phyloP scores from a whole-genome alignment of 2,797 vertebrate genomes.

The Pogonophryne albipinna region DNA sequence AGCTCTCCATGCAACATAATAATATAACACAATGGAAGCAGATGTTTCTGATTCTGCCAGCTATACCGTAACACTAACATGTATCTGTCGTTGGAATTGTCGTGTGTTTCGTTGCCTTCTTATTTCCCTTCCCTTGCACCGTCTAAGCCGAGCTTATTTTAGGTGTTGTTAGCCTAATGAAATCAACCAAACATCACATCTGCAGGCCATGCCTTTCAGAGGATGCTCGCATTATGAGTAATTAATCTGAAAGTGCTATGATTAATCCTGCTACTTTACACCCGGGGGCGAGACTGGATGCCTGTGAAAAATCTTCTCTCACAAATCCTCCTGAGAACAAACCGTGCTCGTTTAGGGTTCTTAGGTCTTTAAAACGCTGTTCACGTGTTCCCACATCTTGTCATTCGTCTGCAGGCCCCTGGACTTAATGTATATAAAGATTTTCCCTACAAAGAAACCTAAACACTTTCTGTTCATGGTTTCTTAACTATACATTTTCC shows the following conservation, averaged over 20 bases:
- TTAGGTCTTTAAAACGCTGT: slow-evolving; percentile 64
- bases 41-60: slow-evolving; percentile 7
- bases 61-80: not conserved
- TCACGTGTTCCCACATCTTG: slow-evolving; percentile 66
- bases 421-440: slow-evolving; percentile 5
- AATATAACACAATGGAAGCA: not conserved
- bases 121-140: slow-evolving; percentile 41
- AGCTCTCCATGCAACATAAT: not conserved
- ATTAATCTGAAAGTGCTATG: slow-evolving; percentile 90
- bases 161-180: slow-evolving; percentile 88
- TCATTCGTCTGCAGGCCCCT: slow-evolving; percentile 49
- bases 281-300: slow-evolving; percentile 79
- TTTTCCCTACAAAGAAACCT: slow-evolving; percentile 31
- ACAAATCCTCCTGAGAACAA: slow-evolving; percentile 77
- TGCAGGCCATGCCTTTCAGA: slow-evolving; percentile 86
- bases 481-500: slow-evolving; percentile 31
- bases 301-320: slow-evolving; percentile 79
- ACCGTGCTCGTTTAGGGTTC: slow-evolving; percentile 74
- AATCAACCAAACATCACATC: slow-evolving; percentile 87
- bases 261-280: slow-evolving; percentile 86
- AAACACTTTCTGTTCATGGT: slow-evolving; percentile 9
- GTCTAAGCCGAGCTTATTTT: slow-evolving; percentile 78
- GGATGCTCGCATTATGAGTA: slow-evolving; percentile 87
- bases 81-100: slow-evolving; percentile 11
- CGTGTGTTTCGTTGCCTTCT: slow-evolving; percentile 33